Percentiles rank a stretch among this genome's conserved stretches.
phyloP scores from a whole-genome alignment of 2,113 vertebrate species.

The Bubo scandiacus region DNA sequence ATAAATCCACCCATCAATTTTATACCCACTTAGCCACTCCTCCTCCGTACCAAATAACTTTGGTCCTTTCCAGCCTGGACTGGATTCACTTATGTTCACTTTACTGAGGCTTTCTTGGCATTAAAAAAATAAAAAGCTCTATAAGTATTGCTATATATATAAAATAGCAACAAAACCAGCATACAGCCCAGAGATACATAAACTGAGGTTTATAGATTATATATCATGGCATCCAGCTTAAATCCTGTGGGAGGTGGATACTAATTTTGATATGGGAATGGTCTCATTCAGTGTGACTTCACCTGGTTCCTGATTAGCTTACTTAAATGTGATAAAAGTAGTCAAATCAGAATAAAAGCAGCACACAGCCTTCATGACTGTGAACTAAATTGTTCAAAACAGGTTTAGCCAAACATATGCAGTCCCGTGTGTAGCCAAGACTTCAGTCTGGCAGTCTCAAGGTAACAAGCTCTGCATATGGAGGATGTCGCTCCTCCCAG shows the following conservation, averaged over 20 bases:
- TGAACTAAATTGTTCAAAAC: conserved; percentile 33
- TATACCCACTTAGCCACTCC: background rate
- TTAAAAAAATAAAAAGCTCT: background rate
- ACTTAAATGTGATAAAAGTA: background rate
- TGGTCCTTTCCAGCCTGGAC: background rate
- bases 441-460: conserved; percentile 37
- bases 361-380: background rate
- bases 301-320: background rate
- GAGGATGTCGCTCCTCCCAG: background rate
- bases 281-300: background rate
- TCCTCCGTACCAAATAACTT: background rate
- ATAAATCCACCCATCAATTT: background rate
- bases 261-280: background rate
- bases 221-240: background rate
- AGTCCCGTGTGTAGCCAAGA: conserved; percentile 22
- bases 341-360: background rate
- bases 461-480: conserved; percentile 39
- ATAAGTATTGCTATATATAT: background rate
- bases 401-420: conserved; percentile 44
- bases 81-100: background rate
- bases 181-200: background rate
- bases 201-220: background rate
- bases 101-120: background rate
- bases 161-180: background rate
- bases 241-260: background rate